Evolutionary conservation across 2,888 invertebrate genomes (phyloP), one percentile per base, ranked within the genome.

Genomic region (Caenorhabditis zanzibari): DNA sequence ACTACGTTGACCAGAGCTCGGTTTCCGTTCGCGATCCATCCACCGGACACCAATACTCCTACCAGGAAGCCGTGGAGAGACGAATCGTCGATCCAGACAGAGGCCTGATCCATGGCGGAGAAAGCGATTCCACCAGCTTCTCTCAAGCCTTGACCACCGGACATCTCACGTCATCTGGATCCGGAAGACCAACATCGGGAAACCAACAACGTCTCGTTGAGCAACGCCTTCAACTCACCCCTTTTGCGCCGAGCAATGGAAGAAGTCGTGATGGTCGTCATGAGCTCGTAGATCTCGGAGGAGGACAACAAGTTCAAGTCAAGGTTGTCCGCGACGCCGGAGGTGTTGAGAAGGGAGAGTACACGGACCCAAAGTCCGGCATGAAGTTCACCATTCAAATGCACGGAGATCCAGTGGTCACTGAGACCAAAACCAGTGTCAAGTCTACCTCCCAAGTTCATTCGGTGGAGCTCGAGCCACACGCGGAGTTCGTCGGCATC

Each of bases 1-100:
- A 95, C 91, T 93, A 97, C 35, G 95, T 98, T 49, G 96, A 97
- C 71, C 95, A 95, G 38, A 84, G 82, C 69, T 86, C 85, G 9
- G 84, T 90, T 28, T 72, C 74, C 0, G 86, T 90, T 22, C 73
- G 86, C 16, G 90, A 88, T 68, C 89, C 92, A 14, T 72, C 76
- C 56, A 88, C 86, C 32, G 91, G 89, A 49, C 82, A 90, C 44
- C 86, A 89, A 26, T 86, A 92, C 49, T 82, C 87, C 24, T 90
- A 90, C 58, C 73, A 79, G 64, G 92, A 93, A 76, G 93, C 93
- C 12, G 88, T 90, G 35, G 71, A 64, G 22, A 54, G 81, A 14
- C 71, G 85, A 54, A 85, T 89, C 41, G 87, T 90, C 47, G 90
- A 90, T 73, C 76, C 88, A n/a, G 81, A 76, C 5, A 91, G 90